A percentile compares a stretch with the other conserved stretches of the same genome.
Evolutionary conservation across 2,113 vertebrate genomes (phyloP).

Genomic region (Geococcyx californianus): DNA sequence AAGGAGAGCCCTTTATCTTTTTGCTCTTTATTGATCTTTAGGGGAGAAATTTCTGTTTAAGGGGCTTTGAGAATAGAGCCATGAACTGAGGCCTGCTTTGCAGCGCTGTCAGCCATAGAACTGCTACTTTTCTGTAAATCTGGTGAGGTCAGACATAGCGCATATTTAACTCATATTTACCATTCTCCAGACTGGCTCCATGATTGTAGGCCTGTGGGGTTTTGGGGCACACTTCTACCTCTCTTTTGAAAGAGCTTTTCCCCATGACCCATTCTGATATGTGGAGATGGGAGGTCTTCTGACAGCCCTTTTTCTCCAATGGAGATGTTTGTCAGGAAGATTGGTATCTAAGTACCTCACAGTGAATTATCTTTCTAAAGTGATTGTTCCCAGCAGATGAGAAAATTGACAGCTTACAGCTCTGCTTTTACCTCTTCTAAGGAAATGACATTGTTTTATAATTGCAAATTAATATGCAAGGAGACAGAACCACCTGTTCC

Average conservation of each 20-base stretch:
- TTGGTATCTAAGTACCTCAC: not conserved
- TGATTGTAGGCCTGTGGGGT: not conserved
- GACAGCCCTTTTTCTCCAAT: slow-evolving; percentile 31
- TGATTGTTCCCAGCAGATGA: slow-evolving; percentile 23
- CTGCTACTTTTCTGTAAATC: not conserved
- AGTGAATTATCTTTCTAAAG: not conserved
- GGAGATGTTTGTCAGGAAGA: slow-evolving; percentile 24
- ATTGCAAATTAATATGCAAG: slow-evolving; percentile 44
- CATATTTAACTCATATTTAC: not conserved
- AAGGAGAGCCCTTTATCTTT: not conserved
- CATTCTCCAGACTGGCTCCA: not conserved
- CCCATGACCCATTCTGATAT: not conserved
- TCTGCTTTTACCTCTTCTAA: slow-evolving; percentile 31
- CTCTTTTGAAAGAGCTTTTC: slow-evolving; percentile 38
- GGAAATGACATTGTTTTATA: slow-evolving; percentile 35
- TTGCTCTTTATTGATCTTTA: not conserved
- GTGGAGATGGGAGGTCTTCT: slow-evolving; percentile 33
- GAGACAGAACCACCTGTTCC: slow-evolving; percentile 25
- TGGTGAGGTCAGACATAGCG: not conserved
- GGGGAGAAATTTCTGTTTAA: not conserved
- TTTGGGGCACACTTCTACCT: slow-evolving; percentile 49
- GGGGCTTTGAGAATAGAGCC: not conserved
- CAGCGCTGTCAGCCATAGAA: not conserved
- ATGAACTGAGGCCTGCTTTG: not conserved
- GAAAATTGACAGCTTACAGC: slow-evolving; percentile 3